A percentile compares a stretch with the other conserved stretches of the same genome.
phyloP scores from a whole-genome alignment of 2,797 vertebrate genomes.

The Cynopterus sphinx region DNA sequence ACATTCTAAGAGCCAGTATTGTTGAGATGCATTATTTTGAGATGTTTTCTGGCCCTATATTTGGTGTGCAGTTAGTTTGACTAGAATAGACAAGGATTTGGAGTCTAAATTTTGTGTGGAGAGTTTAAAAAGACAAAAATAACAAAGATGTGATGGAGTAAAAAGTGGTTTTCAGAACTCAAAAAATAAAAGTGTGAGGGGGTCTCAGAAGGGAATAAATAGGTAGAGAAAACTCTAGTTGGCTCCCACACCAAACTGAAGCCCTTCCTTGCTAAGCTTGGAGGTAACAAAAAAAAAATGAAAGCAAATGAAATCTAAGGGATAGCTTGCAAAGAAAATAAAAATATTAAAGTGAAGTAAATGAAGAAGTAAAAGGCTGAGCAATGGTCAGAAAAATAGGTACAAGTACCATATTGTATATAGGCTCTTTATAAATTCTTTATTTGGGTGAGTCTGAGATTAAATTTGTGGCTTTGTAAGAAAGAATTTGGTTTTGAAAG shows the following conservation, averaged over 20 bases:
- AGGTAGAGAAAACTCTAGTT: background rate
- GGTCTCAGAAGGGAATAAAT: background rate
- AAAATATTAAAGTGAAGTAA: background rate
- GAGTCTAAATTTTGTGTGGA: background rate
- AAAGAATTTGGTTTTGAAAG: background rate
- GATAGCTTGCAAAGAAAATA: background rate
- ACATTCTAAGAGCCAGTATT: background rate
- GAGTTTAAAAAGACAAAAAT: conserved; percentile 5
- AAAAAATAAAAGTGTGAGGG: background rate
- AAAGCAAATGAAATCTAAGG: background rate
- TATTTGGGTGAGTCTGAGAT: background rate
- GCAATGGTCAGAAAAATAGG: background rate
- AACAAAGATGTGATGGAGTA: background rate
- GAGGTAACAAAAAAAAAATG: background rate
- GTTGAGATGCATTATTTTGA: background rate
- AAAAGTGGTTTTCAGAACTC: background rate
- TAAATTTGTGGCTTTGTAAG: background rate
- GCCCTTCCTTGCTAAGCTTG: background rate
- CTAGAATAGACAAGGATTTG: background rate
- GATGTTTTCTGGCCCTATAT: background rate
- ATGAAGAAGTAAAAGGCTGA: conserved; percentile 11
- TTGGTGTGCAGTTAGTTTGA: background rate
- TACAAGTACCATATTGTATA: background rate
- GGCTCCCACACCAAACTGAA: background rate
- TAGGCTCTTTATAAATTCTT: background rate